Conservation (phyloP, 2,888 invertebrate species). For the Bombylius major region DNA sequence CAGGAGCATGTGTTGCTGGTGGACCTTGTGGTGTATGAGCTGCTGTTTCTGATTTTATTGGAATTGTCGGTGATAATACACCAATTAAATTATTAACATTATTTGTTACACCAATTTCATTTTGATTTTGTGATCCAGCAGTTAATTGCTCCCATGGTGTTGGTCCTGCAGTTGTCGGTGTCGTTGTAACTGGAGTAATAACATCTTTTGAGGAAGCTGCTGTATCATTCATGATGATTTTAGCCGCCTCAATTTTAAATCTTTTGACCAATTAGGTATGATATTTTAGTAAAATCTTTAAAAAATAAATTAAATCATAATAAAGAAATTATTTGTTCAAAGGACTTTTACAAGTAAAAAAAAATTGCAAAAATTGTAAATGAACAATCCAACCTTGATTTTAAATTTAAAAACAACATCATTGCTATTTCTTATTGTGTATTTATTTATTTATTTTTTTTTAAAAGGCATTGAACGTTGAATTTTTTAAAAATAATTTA, state of each 20-base stretch:
- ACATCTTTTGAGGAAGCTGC: conserved; percentile 19
- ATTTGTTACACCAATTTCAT: conserved; percentile 16
- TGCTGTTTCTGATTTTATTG: conserved; percentile 28
- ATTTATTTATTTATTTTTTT: too few relatives aligned
- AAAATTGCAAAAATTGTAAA: too few relatives aligned
- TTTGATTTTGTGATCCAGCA: conserved; percentile 24
- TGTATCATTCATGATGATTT: conserved; percentile 24
- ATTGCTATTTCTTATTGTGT: too few relatives aligned
- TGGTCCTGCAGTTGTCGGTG: conserved; percentile 19
- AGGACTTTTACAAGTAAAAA: too few relatives aligned
- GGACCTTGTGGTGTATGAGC: conserved; percentile 34
- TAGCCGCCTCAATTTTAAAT: conserved; percentile 14
- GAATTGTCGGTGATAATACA: conserved; percentile 29
- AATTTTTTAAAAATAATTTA: too few relatives aligned
- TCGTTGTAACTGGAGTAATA: neutral
- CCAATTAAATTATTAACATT: conserved; percentile 7
- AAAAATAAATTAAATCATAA: too few relatives aligned
- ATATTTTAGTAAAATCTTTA: conserved; percentile 17
- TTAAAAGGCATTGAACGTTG: too few relatives aligned
- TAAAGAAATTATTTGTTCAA: too few relatives aligned
- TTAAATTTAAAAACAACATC: too few relatives aligned
- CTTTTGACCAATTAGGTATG: conserved; percentile 9
- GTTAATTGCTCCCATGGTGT: conserved; percentile 37
- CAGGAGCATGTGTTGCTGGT: conserved; percentile 22
- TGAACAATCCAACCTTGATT: too few relatives aligned